phyloP scores from a whole-genome alignment of 2,113 vertebrate genomes.

The Nothobranchius kuhntae region DNA sequence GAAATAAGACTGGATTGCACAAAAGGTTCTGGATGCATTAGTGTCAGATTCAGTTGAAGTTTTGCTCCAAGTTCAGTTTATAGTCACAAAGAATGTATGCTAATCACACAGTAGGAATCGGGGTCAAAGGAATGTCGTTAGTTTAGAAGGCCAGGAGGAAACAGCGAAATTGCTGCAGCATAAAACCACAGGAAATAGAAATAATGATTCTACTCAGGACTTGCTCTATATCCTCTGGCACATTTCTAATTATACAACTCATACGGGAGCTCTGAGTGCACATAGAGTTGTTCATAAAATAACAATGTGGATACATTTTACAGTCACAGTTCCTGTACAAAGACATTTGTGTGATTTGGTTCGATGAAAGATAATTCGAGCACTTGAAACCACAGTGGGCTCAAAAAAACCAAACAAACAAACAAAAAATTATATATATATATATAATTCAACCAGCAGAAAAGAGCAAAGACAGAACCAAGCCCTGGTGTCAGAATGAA shows the following conservation, averaged over 20 bases:
- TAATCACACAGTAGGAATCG: slow-evolving; percentile 10
- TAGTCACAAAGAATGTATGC: neutral
- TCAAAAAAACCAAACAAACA: too few relatives aligned
- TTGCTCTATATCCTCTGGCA: slow-evolving; percentile 14
- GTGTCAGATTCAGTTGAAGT: neutral
- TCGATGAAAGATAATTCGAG: slow-evolving; percentile 9
- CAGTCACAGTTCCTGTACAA: neutral
- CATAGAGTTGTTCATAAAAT: neutral
- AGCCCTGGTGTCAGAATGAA: neutral
- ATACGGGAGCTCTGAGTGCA: neutral
- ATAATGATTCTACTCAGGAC: slow-evolving; percentile 27
- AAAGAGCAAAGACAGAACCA: neutral
- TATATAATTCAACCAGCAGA: slow-evolving; percentile 2
- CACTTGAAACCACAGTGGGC: neutral
- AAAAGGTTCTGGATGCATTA: neutral
- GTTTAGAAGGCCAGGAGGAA: slow-evolving; percentile 1
- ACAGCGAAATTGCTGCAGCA: slow-evolving; percentile 18
- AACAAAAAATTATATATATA: too few relatives aligned
- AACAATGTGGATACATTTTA: neutral
- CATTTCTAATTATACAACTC: slow-evolving; percentile 17
- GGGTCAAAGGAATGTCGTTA: slow-evolving; percentile 8
- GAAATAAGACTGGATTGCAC: neutral
- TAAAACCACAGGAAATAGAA: slow-evolving; percentile 35
- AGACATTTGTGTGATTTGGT: neutral
- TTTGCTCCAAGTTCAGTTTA: slow-evolving; percentile 15